Conservation (phyloP, 2,113 vertebrate species). For the Crotalus helleri region DNA sequence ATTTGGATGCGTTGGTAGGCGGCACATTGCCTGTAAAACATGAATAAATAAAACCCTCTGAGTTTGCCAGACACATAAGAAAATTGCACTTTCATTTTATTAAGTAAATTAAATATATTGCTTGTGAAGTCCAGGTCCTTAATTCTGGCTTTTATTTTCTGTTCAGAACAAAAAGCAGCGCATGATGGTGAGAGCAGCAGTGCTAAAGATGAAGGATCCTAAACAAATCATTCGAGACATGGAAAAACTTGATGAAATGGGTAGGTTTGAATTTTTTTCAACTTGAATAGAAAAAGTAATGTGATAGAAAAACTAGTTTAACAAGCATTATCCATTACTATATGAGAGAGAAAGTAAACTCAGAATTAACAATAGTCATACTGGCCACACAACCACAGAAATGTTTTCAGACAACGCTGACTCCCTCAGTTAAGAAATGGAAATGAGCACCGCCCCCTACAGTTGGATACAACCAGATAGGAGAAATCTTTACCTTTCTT, state of each 20-base stretch:
- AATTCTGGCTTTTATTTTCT: slow-evolving; percentile 21
- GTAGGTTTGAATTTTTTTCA: slow-evolving; percentile 66
- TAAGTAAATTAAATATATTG: not conserved
- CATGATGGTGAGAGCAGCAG: slow-evolving; percentile 98
- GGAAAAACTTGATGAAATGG: slow-evolving; percentile 99
- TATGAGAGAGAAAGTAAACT: not conserved
- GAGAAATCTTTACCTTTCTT: not conserved
- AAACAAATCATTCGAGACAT: slow-evolving; percentile 98
- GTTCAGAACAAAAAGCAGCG: slow-evolving; percentile 96
- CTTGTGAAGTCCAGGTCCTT: not conserved
- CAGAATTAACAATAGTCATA: not conserved
- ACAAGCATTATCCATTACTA: not conserved
- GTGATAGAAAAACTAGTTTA: not conserved
- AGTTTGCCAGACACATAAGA: not conserved
- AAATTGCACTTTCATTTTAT: not conserved
- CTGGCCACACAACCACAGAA: not conserved
- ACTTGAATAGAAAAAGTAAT: not conserved
- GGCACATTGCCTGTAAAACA: not conserved
- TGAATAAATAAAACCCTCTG: not conserved
- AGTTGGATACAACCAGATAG: not conserved
- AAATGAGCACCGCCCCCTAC: not conserved
- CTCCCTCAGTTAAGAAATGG: not conserved
- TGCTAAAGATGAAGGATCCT: slow-evolving; percentile 99
- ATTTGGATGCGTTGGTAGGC: not conserved
- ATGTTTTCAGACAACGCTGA: not conserved